Conservation (phyloP, 2,113 vertebrate genomes). For the Silurus asotus region DNA sequence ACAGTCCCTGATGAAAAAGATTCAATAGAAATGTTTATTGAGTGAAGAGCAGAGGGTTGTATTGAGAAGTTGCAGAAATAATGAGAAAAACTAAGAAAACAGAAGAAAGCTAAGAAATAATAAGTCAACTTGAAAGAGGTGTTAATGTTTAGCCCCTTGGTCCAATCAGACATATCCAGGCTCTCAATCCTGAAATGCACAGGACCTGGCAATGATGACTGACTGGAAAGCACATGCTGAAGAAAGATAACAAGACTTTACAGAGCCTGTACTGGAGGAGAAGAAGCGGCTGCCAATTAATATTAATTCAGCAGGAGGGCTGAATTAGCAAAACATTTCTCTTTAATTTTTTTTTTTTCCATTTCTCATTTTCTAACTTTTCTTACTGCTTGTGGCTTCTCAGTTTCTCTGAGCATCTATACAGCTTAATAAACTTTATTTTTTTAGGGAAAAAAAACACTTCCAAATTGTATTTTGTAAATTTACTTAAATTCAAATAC, state of each 20-base stretch:
- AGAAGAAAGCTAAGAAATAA: background rate
- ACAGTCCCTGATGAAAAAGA: background rate
- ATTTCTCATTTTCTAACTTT: background rate
- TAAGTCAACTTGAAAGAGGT: background rate
- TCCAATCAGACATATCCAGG: conserved; percentile 22
- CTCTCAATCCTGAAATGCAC: conserved; percentile 28
- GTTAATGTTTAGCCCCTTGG: background rate
- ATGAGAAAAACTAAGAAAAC: background rate
- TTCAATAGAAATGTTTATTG: background rate
- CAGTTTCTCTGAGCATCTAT: background rate
- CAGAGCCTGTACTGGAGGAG: conserved; percentile 7
- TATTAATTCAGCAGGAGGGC: conserved; percentile 18
- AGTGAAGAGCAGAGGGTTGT: background rate
- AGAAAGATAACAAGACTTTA: conserved; percentile 43
- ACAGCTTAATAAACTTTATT: too few species aligned
- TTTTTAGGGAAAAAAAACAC: background rate
- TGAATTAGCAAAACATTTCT: conserved; percentile 8
- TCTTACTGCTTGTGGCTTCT: background rate
- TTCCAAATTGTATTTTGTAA: background rate
- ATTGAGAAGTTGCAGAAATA: background rate
- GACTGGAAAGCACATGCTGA: conserved; percentile 26
- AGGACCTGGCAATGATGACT: conserved; percentile 22
- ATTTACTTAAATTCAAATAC: background rate
- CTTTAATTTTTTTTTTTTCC: background rate
- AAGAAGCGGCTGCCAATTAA: background rate